Conservation (phyloP, 2,113 vertebrate species). For the Mustela nigripes region DNA sequence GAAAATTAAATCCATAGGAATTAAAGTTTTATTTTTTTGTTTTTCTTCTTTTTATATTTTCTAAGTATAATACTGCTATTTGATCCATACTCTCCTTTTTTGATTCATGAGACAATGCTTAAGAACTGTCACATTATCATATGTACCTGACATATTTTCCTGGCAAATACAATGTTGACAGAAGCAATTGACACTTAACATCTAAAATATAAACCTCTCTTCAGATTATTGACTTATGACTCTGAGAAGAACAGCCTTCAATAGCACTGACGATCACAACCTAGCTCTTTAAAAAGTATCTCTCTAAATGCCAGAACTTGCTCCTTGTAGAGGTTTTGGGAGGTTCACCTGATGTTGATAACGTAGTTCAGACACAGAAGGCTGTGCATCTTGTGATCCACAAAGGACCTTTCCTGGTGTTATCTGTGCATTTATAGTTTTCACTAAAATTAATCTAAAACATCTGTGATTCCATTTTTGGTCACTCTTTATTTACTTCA, state of each 20-base stretch:
- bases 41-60: not conserved
- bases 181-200: conserved; percentile 62
- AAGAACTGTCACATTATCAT: conserved; percentile 71
- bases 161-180: conserved; percentile 71
- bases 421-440: not conserved
- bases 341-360: not conserved
- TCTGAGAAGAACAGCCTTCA: conserved; percentile 64
- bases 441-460: not conserved
- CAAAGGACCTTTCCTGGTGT: not conserved
- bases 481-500: not conserved
- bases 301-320: conserved; percentile 41
- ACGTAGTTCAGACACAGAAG: not conserved
- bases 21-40: conserved; percentile 41
- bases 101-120: conserved; percentile 25
- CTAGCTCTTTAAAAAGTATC: conserved; percentile 48
- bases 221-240: conserved; percentile 71
- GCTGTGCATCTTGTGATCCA: not conserved
- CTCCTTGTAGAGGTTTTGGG: not conserved
- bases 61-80: not conserved
- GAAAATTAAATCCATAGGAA: conserved; percentile 46
- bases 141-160: conserved; percentile 73
- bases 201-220: conserved; percentile 65
- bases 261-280: conserved; percentile 62
- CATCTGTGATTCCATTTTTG: not conserved
- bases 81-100: not conserved